Base-by-base conservation (phyloP, 1,140 invertebrate species). In the Habropoda laboriosa region DNA sequence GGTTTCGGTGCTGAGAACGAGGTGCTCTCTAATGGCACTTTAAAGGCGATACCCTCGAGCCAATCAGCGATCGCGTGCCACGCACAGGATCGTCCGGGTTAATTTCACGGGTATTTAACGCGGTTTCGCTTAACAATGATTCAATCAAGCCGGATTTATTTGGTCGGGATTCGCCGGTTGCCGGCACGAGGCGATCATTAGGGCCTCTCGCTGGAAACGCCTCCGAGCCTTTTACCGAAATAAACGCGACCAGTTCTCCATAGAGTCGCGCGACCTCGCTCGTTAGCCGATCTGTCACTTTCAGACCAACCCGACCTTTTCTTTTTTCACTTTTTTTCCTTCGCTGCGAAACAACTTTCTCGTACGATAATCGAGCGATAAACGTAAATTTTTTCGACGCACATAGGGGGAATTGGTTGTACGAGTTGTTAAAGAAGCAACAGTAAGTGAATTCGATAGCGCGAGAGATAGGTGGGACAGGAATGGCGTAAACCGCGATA, bases 21-120 rank as follows among this genome's bases (percentile, higher is more conserved):
- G 80, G 45, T 30, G 68, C 67, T 63, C 49, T 81, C 83, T 85
- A 83, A 86, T 83, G 83, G 86, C 80, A 87, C 79, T 89, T 90
- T 88, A 90, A 91, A 88, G 75, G 79, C 80, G 84, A 81, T 86
- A 87, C 81, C 87, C 86, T 63, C 84, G 84, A 76, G 81, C 86
- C 86, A 89, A 90, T 90, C 84, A 80, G 71, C 24, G 81, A 90
- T 91, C 86, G 87, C 87, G 87, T 89, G 89, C 85, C 86, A 67
- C 40, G 51, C 63, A 79, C 70, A n/a, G 64, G 83, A 88, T 87
- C 78, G 80, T 55, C 51, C 82, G 81, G 83, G 86, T 90, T 93
- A 92, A 93, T 93, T 93, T 93, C 91, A 92, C 90, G 92, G 90
- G 85, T 90, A 90, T 92, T 92, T 92, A 92, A 92, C 90, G 87